These are phyloP conservation scores for Geotrypetes seraphini DNA, from an alignment of 2,797 vertebrate species.

Conservation along the genomic window DNA sequence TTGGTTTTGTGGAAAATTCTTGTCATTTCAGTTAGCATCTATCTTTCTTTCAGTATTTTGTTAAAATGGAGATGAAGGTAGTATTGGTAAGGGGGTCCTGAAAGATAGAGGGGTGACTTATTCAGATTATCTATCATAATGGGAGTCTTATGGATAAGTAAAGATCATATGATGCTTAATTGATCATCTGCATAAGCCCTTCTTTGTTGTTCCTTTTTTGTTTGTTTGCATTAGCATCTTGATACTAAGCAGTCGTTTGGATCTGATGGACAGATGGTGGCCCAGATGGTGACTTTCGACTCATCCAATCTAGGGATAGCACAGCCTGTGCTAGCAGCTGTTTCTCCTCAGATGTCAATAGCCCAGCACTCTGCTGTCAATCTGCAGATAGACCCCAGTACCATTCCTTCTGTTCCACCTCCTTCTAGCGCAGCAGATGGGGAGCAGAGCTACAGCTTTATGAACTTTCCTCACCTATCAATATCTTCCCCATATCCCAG, in stretches of 20 bases:
- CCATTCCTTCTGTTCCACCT: conserved; percentile 34
- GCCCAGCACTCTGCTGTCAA: conserved; percentile 26
- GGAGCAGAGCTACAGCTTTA: conserved; percentile 8
- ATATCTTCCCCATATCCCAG: conserved; percentile 1
- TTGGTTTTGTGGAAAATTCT: too few relatives aligned
- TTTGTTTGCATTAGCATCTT: conserved; percentile 41
- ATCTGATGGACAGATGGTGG: conserved; percentile 8
- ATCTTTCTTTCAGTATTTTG: too few relatives aligned
- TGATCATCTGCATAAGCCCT: too few relatives aligned
- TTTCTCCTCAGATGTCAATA: conserved; percentile 47
- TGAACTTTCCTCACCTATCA: conserved; percentile 4
- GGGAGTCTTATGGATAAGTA: too few relatives aligned
- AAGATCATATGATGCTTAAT: too few relatives aligned
- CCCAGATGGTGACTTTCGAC: conserved; percentile 7
- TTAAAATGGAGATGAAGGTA: too few relatives aligned
- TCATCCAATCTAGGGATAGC: conserved; percentile 10
- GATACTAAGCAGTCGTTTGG: conserved; percentile 37
- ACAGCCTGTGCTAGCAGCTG: conserved; percentile 50
- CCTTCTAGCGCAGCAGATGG: conserved; percentile 25
- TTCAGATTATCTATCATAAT: too few relatives aligned
- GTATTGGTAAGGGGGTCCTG: too few relatives aligned
- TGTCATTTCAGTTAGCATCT: too few relatives aligned
- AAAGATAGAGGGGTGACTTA: too few relatives aligned
- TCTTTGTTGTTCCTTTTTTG: neutral
- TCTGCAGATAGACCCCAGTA: conserved; percentile 28